Evolutionary conservation across 1,140 invertebrate genomes (phyloP).

Genomic region (Drosophila nebulosa): DNA sequence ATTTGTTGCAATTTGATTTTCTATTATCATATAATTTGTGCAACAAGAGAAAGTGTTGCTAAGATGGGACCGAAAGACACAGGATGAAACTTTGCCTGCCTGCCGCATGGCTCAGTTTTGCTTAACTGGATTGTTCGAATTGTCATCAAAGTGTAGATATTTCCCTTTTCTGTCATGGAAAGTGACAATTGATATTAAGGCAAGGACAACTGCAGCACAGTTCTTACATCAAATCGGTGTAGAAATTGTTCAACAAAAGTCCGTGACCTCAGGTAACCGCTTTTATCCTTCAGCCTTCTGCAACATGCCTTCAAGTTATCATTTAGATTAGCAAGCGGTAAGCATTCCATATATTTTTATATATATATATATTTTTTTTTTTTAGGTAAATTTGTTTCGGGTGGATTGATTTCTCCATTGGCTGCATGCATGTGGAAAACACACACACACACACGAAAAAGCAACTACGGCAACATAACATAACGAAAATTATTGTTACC

Average conservation of each 20-base stretch:
- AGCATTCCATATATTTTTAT: not conserved
- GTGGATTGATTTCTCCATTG: constrained; percentile 7
- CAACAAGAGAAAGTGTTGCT: constrained; percentile 11
- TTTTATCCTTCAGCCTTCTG: too few species aligned
- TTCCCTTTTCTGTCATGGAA: too few species aligned
- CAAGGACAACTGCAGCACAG: too few species aligned
- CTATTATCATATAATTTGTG: constrained; percentile 73
- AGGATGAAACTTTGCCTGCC: not conserved
- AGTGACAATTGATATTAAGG: too few species aligned
- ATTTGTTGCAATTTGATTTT: constrained; percentile 78
- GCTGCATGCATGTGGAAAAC: constrained; percentile 2
- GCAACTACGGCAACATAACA: not conserved
- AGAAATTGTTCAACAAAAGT: too few species aligned
- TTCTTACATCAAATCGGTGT: too few species aligned
- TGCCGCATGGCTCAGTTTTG: not conserved
- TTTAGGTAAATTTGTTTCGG: not conserved
- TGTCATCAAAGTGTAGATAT: too few species aligned
- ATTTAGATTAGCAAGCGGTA: not conserved
- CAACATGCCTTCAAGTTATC: not conserved
- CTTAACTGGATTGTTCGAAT: not conserved
- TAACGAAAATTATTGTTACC: constrained; percentile 7
- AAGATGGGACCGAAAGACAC: not conserved
- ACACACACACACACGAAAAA: not conserved
- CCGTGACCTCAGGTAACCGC: too few species aligned
- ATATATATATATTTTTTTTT: constrained; percentile 5